phyloP scores from a whole-genome alignment of 2,797 vertebrate genomes.

The Hylomyscus alleni region DNA sequence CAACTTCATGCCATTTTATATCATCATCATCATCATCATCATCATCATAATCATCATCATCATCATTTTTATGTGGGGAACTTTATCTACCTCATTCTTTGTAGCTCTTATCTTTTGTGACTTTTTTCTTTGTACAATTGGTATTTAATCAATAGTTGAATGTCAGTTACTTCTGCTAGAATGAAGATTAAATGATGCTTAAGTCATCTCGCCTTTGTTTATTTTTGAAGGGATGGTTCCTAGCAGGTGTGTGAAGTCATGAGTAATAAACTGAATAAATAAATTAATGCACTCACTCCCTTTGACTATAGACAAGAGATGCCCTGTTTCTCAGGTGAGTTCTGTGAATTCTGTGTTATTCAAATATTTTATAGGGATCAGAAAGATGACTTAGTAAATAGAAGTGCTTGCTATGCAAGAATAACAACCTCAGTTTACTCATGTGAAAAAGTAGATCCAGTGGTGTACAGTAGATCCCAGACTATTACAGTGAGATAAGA shows the following conservation, averaged over 20 bases:
- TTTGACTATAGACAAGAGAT: not conserved
- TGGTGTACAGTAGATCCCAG: too few species aligned
- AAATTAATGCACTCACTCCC: not conserved
- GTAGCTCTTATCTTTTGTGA: not conserved
- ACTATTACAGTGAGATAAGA: not conserved
- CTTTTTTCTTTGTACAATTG: not conserved
- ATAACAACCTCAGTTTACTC: not conserved
- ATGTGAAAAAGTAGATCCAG: rapidly evolving
- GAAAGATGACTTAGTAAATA: not conserved
- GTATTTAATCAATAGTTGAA: slow-evolving; percentile 21
- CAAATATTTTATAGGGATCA: slow-evolving; percentile 11
- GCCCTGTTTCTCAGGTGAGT: not conserved
- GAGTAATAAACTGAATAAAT: slow-evolving; percentile 27
- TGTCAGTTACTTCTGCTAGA: not conserved
- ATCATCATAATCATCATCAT: too few species aligned
- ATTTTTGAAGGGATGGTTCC: not conserved
- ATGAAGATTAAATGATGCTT: slow-evolving; percentile 31
- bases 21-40: not conserved
- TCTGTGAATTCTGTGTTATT: slow-evolving; percentile 19
- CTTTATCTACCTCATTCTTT: not conserved
- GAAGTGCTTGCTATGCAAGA: not conserved
- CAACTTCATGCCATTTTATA: not conserved
- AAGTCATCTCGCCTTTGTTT: not conserved
- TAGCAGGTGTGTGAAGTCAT: not conserved
- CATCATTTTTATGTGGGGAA: not conserved